Base-by-base conservation (phyloP, 2,113 vertebrate species). In the Anolis sagrei region DNA sequence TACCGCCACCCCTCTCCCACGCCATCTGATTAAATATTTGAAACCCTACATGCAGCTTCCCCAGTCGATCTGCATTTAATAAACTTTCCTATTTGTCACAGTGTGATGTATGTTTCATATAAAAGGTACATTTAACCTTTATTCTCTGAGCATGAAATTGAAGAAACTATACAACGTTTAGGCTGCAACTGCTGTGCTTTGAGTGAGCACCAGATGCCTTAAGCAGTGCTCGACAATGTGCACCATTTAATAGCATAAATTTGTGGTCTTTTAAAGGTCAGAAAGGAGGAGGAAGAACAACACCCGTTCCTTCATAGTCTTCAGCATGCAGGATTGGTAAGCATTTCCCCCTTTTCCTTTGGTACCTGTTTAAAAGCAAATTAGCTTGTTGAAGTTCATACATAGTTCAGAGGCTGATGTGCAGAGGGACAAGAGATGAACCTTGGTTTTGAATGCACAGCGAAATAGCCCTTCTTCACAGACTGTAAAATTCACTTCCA, bases 221-320 rank as follows among this genome's bases (percentile, higher is more conserved):
- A 74, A 91, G 94, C 82, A 93, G 92, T 93, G 79, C 86, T 91
- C 82, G 82, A 82, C 36, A 18, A 90, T 83, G 82, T 94, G 90
- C 49, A 0, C 83, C 87, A 91, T 92, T 94, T 95, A 92, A 94
- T 87, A 84, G 86, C 88, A 95, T 91, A 90, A 92, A 94, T 93
- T 74, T 91, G 91, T 91, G 82, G 86, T 92, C 83, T 91, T 84
- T 74, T 80, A 94, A 96, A 97, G 92, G 94, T 96, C 95, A 95
- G 81, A 85, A 77, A 83, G 83, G 93, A 76, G 49, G 82, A 66
- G 34, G 27, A 85, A 79, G 76, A 91, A 89, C 32, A 91, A 79
- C 29, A 29, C 1, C 49, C 90, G 89, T 74, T 86, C 44, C 88
- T 92, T 90, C 86, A 93, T 91, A 74, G 82, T 86, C 85, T 88